Base-by-base conservation (phyloP, 2,113 vertebrate genomes). In the Paracanthobrama guichenoti region DNA sequence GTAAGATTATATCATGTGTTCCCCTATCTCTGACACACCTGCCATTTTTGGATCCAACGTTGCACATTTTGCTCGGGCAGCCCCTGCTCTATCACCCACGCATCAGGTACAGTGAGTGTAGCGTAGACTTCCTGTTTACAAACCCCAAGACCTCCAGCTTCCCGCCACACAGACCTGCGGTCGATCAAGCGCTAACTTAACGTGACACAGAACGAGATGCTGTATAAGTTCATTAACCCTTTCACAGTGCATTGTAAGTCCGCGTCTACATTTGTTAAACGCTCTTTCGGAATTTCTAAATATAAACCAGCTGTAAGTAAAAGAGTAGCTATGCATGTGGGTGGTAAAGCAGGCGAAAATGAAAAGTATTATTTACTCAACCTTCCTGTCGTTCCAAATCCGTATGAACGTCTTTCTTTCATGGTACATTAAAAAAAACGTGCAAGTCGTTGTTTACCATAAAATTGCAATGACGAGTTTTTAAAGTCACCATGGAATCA, bases 31-130 rank as follows among this genome's bases (percentile, higher is more conserved):
- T 88, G 90, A 88, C 90, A 90, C 91, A 91, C 91, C 90, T 91
- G 90, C 89, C 92, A 91, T 93, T 91, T 92, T 94, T 90, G 89
- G 92, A 92, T 93, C 89, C 88, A 91, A 89, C 86, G 90, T 89
- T 87, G 89, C 89, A 88, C 85, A 86, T 86, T 91, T 87, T 76
- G 85, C 86, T 88, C 82, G 87, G 90, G 90, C 76, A 89, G 88
- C 90, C 92, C 91, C 89, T 87, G 88, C 74, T 90, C 85, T 85
- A 88, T 90, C 91, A 91, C 90, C 89, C 91, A 91, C 85, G 81
- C 92, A 90, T 87, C 86, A 92, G 92, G 93, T 93, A 92, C 86
- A 88, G 84, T 82, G 89, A 89, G 87, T 84, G 87, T 80, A 90
- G 85, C 87, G 82, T 80, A 76, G 26, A 88, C 87, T 92, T 93